These are phyloP conservation scores for Drosophila peninsularis DNA, from an alignment of 2,888 invertebrate genomes.

Conservation along the genomic window DNA sequence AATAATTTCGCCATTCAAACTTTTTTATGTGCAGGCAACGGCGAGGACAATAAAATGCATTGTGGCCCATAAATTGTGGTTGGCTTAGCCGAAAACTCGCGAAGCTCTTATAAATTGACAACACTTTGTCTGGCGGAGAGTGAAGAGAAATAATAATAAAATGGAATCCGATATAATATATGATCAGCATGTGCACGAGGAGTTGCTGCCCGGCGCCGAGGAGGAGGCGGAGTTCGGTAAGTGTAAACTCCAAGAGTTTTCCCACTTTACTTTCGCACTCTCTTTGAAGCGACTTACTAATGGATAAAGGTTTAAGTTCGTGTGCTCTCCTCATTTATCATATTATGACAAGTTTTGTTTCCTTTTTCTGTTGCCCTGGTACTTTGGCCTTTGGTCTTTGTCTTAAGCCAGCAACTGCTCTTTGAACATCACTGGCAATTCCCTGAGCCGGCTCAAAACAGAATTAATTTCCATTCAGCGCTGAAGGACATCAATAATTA, in stretches of 20 bases:
- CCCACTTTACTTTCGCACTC: background rate
- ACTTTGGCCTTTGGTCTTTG: background rate
- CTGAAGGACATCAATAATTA: constrained; percentile 4
- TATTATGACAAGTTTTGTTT: constrained; percentile 33
- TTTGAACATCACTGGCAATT: background rate
- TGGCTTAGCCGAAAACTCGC: constrained; percentile 31
- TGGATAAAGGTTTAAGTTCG: background rate
- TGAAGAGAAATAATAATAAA: background rate
- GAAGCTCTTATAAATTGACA: constrained; percentile 24
- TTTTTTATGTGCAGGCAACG: constrained; percentile 29
- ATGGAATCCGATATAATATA: constrained; percentile 58
- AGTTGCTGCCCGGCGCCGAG: constrained; percentile 67
- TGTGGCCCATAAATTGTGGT: constrained; percentile 38
- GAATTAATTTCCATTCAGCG: constrained; percentile 1
- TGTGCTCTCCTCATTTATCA: constrained; percentile 35
- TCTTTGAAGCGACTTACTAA: constrained; percentile 3
- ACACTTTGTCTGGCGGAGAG: constrained; percentile 25
- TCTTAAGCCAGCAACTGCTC: background rate
- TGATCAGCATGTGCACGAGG: constrained; percentile 52
- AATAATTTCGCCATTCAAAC: background rate
- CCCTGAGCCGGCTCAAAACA: background rate
- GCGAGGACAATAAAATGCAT: constrained; percentile 53
- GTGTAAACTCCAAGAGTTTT: constrained; percentile 35
- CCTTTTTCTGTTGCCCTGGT: background rate
- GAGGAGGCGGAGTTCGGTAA: constrained; percentile 83